These are phyloP conservation scores for Saccostrea echinata DNA, from an alignment of 1,140 invertebrate genomes.

Conservation along the genomic window DNA sequence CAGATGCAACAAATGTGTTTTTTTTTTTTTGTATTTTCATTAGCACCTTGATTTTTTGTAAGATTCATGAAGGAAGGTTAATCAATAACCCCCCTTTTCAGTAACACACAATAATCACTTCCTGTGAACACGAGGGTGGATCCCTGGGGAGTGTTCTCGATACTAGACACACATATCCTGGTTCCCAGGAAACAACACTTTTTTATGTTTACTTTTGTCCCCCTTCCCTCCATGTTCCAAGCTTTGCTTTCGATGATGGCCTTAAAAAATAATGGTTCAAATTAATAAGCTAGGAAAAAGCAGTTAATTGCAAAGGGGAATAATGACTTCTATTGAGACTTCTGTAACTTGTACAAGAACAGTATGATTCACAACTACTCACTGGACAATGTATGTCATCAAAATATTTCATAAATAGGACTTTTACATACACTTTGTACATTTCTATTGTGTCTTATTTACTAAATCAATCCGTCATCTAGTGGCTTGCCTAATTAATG, in stretches of 20 bases:
- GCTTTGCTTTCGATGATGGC: slow-evolving; percentile 75
- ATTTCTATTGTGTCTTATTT: no score
- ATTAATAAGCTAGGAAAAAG: neutral
- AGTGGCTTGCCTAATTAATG: no score
- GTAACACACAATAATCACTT: slow-evolving; percentile 12
- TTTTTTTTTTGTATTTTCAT: neutral
- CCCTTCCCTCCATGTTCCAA: slow-evolving; percentile 72
- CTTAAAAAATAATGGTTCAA: slow-evolving; percentile 61
- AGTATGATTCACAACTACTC: no score
- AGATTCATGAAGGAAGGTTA: neutral
- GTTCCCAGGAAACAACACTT: slow-evolving; percentile 62
- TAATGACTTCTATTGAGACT: no score
- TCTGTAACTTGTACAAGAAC: no score
- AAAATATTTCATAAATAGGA: no score
- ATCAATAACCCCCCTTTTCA: neutral
- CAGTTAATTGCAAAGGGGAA: no score
- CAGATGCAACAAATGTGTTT: neutral
- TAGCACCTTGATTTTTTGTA: slow-evolving; percentile 10
- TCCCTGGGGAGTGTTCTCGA: neutral
- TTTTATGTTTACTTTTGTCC: slow-evolving; percentile 73
- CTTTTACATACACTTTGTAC: no score
- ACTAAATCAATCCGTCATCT: no score
- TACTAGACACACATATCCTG: slow-evolving; percentile 69
- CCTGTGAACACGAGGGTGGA: neutral
- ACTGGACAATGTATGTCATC: no score